These are phyloP conservation scores for Acrocera orbiculus DNA, from an alignment of 2,888 invertebrate species.

Conservation along the genomic window DNA sequence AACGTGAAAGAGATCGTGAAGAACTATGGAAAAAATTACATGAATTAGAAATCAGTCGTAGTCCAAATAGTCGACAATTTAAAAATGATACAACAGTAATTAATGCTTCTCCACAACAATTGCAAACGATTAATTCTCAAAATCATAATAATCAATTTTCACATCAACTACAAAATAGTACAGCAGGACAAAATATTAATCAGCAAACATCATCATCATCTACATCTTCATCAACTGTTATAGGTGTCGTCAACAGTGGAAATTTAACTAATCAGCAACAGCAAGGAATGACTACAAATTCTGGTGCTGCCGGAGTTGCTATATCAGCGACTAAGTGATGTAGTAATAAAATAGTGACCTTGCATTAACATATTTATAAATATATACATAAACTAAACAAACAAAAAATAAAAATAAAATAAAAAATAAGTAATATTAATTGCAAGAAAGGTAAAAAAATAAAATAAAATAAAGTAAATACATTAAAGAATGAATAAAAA, in stretches of 20 bases:
- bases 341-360: constrained; percentile 17
- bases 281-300: constrained; percentile 15
- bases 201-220: constrained; percentile 11
- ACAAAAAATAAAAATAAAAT: constrained; percentile 13
- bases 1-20: constrained; percentile 79
- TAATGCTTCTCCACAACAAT: constrained; percentile 13
- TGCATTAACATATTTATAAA: constrained; percentile 13
- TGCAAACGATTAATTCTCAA: constrained; percentile 21
- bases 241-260: constrained; percentile 18
- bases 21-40: constrained; percentile 94
- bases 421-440: constrained; percentile 13
- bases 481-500: not conserved
- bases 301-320: constrained; percentile 17
- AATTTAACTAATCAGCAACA: constrained; percentile 15
- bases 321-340: constrained; percentile 20
- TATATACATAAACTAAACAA: too few relatives aligned
- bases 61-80: constrained; percentile 22
- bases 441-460: constrained; percentile 10
- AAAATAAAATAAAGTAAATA: not conserved
- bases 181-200: constrained; percentile 13
- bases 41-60: constrained; percentile 62
- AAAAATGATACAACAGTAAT: constrained; percentile 12
- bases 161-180: constrained; percentile 22
- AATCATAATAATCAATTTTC: constrained; percentile 8
- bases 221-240: constrained; percentile 4